Base-by-base conservation (phyloP, 2,113 vertebrate genomes). In the Cathartes aura region DNA sequence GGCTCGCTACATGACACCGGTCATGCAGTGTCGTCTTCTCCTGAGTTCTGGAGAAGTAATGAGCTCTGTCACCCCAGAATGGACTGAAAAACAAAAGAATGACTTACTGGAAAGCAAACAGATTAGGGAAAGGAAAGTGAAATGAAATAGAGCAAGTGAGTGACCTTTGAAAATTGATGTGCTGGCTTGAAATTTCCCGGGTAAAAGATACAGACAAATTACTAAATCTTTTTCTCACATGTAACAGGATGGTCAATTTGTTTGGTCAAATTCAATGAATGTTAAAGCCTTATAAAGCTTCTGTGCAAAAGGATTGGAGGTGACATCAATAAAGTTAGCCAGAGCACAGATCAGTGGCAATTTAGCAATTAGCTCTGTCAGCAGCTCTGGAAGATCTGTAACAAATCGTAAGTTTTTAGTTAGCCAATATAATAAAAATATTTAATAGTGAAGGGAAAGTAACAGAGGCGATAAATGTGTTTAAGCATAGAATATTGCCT, bases 281-380 rank as follows among this genome's bases (percentile, higher is more conserved):
- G 56, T 92, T 94, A 83, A 81, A 92, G 40, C 19, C 50, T 92
- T 90, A 53, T 36, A 94, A 91, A 84, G 29, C 66, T 94, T 91
- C 84, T 91, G 45, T 43, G 32, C 27, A 42, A 87, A 83, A 93
- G 43, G 60, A 95, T 56, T 93, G 75, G 88, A 95, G 82, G 75
- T 93, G 92, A 89, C 92, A 97, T 68, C 36, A 87, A 96, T 96
- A 75, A 90, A 92, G 87, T 87, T 93, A 89, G 36, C 22, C 56
- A 72, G 88, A 68, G 68, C 26, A 89, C 3, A 89, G 23, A 89
- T 90, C 75, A 64, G 90, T 89, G 72, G 36, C 80, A 93, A 84
- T 94, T 92, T 78, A 84, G 47, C 86, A 92, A 93, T 90, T 95
- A 97, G 36, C 47, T 89, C 76, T 94, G 66, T 96, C 95, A 96